Base-by-base conservation (phyloP, 1,140 invertebrate genomes). In the Philopotamus ludificatus region DNA sequence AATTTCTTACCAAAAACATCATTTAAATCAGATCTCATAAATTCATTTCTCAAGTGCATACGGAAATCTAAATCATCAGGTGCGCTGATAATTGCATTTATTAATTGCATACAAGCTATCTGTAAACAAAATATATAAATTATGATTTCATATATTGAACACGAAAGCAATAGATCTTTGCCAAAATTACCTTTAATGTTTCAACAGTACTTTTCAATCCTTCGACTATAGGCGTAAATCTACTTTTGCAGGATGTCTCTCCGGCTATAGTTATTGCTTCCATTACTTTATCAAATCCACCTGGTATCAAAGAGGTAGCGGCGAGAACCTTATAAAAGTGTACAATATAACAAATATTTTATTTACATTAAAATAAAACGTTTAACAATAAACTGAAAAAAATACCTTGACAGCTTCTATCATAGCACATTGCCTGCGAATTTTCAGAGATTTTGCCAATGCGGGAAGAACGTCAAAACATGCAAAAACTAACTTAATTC, bases 61-160 rank as follows among this genome's bases (percentile, higher is more conserved):
- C 95, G 83, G 75, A 97, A 97, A 73, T 98, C 95, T 63, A 98
- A 81, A 72, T 98, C 95, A 72, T 95, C 93, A 0, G 94, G 92
- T 21, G 89, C 85, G 8, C 87, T 91, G 49, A 98, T 90, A 26
- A 98, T 88, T 0, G 94, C 93, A 77, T 99, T 99, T 55, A 98
- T 94, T 23, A 98, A 84, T 81, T 93, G 91, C 71, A 97, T 86
- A 78, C 92, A 95, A 12, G 87, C 87, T 54, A 87, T 86, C 89
- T 91, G 72, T n/a, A 42, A 57, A 42, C 4, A 12, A 34, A 34
- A 7, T 34, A 7, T 12, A 34, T 34, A 34, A 7, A 12, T 34
- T 12, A 34, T 7, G 28, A 34, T 7, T n/a, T n/a, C n/a, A n/a
- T n/a, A n/a, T n/a, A n/a, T n/a, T n/a, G n/a, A n/a, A n/a, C n/a